Base-by-base conservation (phyloP, 2,797 vertebrate genomes). In the Chaunax sp. region DNA sequence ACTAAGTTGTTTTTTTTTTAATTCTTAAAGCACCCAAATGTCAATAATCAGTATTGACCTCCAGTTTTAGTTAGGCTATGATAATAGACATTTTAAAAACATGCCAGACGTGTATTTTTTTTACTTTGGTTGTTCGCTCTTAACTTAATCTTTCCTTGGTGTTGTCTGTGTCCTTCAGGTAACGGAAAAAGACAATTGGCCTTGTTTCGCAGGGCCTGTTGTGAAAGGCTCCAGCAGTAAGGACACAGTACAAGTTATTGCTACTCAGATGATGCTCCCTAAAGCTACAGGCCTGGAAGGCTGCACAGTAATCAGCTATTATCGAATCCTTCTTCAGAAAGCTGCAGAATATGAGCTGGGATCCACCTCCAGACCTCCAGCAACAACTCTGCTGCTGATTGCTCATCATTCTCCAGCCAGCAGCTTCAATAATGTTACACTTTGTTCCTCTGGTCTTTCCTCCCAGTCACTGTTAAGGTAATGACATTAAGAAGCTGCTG, bases 201-300 rank as follows among this genome's bases (percentile, higher is more conserved):
- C 80, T 3, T 90, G 77, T 73, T 69, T 67, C 15, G 44, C 33
- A 46, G 19, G 22, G 2, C 7, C 57, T 38, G 26, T 6, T 26
- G 19, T 2, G 0, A 30, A 51, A 69, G 51, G 61, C 23, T 71
- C 61, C 49, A 20, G 8, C 69, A 38, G 52, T 23, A 63, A 53
- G 55, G 71, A 78, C 3, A 18, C 44, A 16, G 28, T 19, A 22
- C 87, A 90, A 30, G 82, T 88, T 56, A 79, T 89, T 16, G 86
- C 91, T 68, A 91, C 45, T 65, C 90, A 92, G 84, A 87, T 93
- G 73, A 75, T 90, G 59, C 86, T 87, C n/a, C 87, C 90, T 4
- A 55, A 66, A 53, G 77, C 64, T 30, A 0, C 37, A 0, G 81
- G 67, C 53, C 46, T 71, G n/a, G 25, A 0, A 35, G 90, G 88